Base-by-base conservation (phyloP, 2,797 vertebrate species). In the Somateria mollissima region DNA sequence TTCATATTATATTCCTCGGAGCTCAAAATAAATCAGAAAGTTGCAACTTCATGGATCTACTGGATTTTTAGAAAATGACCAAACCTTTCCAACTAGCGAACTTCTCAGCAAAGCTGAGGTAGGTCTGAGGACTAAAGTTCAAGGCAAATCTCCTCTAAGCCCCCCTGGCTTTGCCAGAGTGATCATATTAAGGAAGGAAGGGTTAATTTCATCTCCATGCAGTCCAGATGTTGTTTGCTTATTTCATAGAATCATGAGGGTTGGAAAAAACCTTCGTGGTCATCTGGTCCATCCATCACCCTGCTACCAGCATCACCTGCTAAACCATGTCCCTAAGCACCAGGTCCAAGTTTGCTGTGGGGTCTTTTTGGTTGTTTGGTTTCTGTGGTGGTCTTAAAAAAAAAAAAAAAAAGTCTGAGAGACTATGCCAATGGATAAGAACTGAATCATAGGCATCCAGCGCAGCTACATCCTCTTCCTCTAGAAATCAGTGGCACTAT, bases 1-100 rank as follows among this genome's bases (percentile, higher is more conserved):
- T 95, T 84, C 90, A 93, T 53, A 47, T 94, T 83, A 41, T 66
- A 87, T 74, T 94, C 75, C 89, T 93, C 77, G 87, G 89, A 95
- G 89, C 56, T 91, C 88, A 86, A 84, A 91, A 86, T 79, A 92
- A 95, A 93, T 88, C 78, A 79, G 18, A 16, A 72, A 72, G n/a
- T 56, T 76, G 81, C 70, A 92, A 64, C 64, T 71, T 81, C 56
- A 45, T 15, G 21, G 41, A 66, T 32, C 76, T 79, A 39, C 0
- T 0, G 51, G 71, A 73, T 70, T 78, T 86, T 86, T 84, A 79
- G 83, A 84, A 84, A 91, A 82, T 24, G 24, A 84, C 66, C 91
- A 90, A 86, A 90, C 83, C 17, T 21, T 81, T 86, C 75, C 77
- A 45, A 28, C 62, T 39, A 15, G 18, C 6, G 32, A 64, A 53